Base-by-base conservation (phyloP, 2,113 vertebrate genomes). In the Jaculus jaculus region DNA sequence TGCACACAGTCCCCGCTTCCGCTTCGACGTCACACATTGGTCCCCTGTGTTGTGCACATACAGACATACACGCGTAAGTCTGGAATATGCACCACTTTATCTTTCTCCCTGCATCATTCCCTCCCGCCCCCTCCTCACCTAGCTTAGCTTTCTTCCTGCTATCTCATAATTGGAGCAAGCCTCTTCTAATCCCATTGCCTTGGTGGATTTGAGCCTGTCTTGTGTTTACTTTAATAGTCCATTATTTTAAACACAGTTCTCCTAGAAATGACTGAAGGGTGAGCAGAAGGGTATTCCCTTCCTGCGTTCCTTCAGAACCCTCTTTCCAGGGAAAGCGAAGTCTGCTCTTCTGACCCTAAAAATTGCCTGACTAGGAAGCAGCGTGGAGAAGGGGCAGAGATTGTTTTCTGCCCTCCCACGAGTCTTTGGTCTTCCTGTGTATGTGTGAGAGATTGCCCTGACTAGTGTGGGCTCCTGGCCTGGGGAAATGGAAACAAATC, bases 401-500 rank as follows among this genome's bases (percentile, higher is more conserved):
- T 1, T 10, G 37, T 28, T 54, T 34, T 37, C 66, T 88, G 21
- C 51, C 58, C 81, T 54, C 23, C 30, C 34, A 37, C 23, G 30
- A 26, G 24, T 47, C 47, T 11, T 42, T 32, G 5, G 61, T 39
- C 74, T 47, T 84, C 42, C 68, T 26, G 3, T 26, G 34, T 11
- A 17, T 68, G 34, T 71, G 1, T 84, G 78, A 72, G 78, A 72
- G 66, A 69, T 58, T n/a, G 26, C 80, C 37, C 72, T 93, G 73
- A n/a, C 66, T 47, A 11, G 39, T 21, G 26, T 47, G 1, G 4
- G 74, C 58, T 90, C 39, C 51, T 80, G 66, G 79, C 37, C 75
- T 82, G 74, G 87, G 87, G 61, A 37, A 69, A 73, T 39, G 37
- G 21, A 92, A 88, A 92, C 82, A 82, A 73, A 88, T 11, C 75